These are phyloP conservation scores for Actinia equina DNA, from an alignment of 64 coral and sea anemone species.

Conservation along the genomic window DNA sequence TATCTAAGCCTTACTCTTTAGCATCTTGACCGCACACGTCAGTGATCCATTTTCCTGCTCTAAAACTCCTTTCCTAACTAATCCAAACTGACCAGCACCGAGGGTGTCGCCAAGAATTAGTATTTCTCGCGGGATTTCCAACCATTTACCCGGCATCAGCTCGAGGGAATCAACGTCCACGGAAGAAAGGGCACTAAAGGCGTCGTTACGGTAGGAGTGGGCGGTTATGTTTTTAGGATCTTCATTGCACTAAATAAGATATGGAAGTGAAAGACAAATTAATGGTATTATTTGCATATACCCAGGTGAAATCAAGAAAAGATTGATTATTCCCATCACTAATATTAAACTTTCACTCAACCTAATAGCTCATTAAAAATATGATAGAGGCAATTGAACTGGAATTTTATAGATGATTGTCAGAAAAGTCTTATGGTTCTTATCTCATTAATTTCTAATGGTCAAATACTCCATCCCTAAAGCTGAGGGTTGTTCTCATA, in stretches of 20 bases:
- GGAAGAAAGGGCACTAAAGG: not conserved
- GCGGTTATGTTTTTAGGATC: not conserved
- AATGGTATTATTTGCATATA: too few species aligned
- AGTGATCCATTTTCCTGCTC: not conserved
- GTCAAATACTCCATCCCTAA: too few species aligned
- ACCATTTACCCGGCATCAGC: constrained; percentile 10
- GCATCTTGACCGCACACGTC: not conserved
- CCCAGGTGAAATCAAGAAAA: too few species aligned
- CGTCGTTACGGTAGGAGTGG: not conserved
- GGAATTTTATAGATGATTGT: too few species aligned
- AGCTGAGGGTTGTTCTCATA: too few species aligned
- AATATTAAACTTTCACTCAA: too few species aligned
- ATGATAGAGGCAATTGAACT: too few species aligned
- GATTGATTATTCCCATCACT: too few species aligned
- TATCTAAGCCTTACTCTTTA: not conserved
- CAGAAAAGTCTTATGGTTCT: too few species aligned
- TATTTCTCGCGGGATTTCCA: not conserved
- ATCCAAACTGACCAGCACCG: not conserved
- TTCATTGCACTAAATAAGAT: not conserved
- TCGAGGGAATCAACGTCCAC: not conserved
- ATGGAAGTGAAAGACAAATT: too few species aligned
- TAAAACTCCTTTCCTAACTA: not conserved
- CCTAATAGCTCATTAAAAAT: too few species aligned
- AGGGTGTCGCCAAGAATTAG: not conserved
- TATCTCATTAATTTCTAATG: too few species aligned